Percentiles rank a stretch among this genome's conserved stretches.
These are phyloP conservation scores for Campoplex capitator DNA, from an alignment of 2,888 invertebrate genomes.

Conservation along the genomic window DNA sequence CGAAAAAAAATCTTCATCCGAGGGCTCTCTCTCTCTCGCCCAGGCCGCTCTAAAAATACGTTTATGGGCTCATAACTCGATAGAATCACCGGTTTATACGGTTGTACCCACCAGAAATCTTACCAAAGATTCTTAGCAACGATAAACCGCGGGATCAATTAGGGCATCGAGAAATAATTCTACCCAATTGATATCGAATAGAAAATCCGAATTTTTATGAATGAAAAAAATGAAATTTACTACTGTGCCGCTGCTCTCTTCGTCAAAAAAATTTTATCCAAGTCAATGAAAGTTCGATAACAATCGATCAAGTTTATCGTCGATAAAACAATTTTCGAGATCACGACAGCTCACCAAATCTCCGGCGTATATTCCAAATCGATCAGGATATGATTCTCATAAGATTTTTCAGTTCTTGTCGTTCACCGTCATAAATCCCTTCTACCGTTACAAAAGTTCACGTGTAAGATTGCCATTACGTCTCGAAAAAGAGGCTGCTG, in stretches of 20 bases:
- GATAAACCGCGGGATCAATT: background rate
- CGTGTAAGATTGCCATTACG: conserved; percentile 78
- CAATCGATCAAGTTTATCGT: background rate
- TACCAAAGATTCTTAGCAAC: no score
- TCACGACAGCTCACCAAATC: background rate
- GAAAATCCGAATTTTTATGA: background rate
- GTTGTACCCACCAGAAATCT: conserved; percentile 2
- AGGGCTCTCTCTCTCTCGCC: background rate
- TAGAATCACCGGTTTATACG: conserved; percentile 28
- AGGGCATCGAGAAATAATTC: background rate
- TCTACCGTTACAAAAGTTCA: conserved; percentile 70
- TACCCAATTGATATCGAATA: no score
- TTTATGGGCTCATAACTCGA: conserved; percentile 80
- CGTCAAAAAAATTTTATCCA: background rate
- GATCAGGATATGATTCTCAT: background rate
- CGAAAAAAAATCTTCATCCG: conserved; percentile 38
- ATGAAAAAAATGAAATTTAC: background rate
- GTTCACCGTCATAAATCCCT: conserved; percentile 75
- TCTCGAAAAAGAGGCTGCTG: conserved; percentile 61
- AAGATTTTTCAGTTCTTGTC: background rate
- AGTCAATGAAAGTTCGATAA: background rate
- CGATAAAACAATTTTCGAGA: no score
- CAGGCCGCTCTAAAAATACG: conserved; percentile 79
- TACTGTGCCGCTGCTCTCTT: background rate
- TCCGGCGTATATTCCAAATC: background rate